Evolutionary conservation across 2,888 invertebrate species (phyloP).

Genomic region (Allygus modestus): DNA sequence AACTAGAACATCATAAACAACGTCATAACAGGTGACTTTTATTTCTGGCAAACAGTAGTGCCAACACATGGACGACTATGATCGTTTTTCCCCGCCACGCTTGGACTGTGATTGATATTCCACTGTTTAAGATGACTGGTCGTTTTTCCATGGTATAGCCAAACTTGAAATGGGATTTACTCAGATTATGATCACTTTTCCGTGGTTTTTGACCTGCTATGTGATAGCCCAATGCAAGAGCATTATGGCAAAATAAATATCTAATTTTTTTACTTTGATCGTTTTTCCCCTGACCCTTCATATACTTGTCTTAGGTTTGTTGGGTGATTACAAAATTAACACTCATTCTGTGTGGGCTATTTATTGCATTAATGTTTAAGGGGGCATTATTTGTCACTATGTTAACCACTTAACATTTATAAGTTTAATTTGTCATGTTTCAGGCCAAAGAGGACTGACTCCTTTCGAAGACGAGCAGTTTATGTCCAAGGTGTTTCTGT

Average conservation of each 20-base stretch:
- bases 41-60: constrained; percentile 30
- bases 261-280: constrained; percentile 23
- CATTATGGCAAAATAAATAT: not conserved
- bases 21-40: too few species aligned
- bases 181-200: constrained; percentile 28
- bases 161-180: constrained; percentile 19
- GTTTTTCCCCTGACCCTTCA: constrained; percentile 56
- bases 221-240: constrained; percentile 21
- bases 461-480: constrained; percentile 95
- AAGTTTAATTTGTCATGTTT: constrained; percentile 18
- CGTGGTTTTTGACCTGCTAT: not conserved
- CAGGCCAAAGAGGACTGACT: constrained; percentile 88
- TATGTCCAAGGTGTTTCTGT: constrained; percentile 94
- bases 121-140: too few species aligned
- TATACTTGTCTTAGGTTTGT: too few species aligned
- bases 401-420: too few species aligned
- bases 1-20: too few species aligned
- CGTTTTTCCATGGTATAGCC: not conserved
- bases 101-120: constrained; percentile 24
- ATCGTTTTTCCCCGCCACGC: constrained; percentile 17
- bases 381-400: too few species aligned
- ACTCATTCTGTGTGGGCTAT: too few species aligned
- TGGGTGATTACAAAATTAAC: too few species aligned
- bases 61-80: constrained; percentile 9
- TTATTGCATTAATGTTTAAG: too few species aligned